phyloP scores from a whole-genome alignment of 2,888 invertebrate species.

The Hymenopus coronatus region DNA sequence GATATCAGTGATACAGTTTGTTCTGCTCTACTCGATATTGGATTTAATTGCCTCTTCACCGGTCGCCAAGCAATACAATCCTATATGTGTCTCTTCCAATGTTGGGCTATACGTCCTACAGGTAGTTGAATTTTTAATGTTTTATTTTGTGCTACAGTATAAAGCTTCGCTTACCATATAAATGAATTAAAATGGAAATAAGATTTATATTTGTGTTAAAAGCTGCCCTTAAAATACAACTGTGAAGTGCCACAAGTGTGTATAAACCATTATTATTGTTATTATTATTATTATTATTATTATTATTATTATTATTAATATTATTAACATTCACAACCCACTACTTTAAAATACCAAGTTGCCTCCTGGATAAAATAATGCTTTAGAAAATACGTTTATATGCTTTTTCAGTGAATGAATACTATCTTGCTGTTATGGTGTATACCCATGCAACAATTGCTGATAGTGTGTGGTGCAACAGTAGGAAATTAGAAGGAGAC shows the following conservation, averaged over 20 bases:
- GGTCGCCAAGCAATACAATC: slow-evolving; percentile 31
- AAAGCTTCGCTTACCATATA: background rate
- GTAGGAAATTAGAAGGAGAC: background rate
- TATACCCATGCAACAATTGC: background rate
- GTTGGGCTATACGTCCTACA: slow-evolving; percentile 68
- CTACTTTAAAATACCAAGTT: background rate
- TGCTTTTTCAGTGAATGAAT: background rate
- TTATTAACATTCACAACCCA: background rate
- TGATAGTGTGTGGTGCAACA: background rate
- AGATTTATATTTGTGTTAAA: background rate
- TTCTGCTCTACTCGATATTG: background rate
- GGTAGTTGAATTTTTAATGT: slow-evolving; percentile 45
- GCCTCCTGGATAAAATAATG: no score
- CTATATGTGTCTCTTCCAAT: slow-evolving; percentile 60
- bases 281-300: no score
- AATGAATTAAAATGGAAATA: background rate
- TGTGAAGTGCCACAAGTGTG: background rate
- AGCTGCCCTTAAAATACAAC: background rate
- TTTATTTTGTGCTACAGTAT: background rate
- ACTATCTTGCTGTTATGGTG: background rate
- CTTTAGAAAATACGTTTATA: background rate
- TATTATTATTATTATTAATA: no score
- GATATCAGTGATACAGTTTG: background rate
- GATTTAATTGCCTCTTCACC: background rate
- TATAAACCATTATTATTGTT: background rate